Base-by-base conservation (phyloP, 2,797 vertebrate species). In the Ptychadena robeensis region DNA sequence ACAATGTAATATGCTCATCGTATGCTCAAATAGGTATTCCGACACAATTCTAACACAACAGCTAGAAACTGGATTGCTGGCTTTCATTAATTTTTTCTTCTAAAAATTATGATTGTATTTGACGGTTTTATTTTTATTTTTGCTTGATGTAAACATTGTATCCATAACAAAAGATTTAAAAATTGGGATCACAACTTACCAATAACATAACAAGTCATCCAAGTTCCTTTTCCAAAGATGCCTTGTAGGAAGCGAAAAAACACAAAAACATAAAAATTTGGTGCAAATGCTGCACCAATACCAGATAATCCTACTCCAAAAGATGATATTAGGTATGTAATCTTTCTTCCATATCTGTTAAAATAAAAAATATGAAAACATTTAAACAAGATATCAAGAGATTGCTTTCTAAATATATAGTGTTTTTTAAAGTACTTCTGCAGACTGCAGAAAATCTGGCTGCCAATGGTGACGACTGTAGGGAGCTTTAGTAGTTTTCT, bases 191-290 rank as follows among this genome's bases (percentile, higher is more conserved):
- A 48, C 10, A 15, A 85, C 95, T 95, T 93, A 99, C 98, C 94
- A 14, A 98, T 93, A 79, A 99, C 97, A 0, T 97, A 98, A 88
- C 93, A 94, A 0, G 92, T 95, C 90, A 98, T 93, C 97, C 97
- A 98, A 0, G 96, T 97, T 73, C 96, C 97, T 82, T 98, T 99
- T 86, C 95, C 94, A 66, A 97, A 97, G 4, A 98, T 89, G 3
- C 97, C 98, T 85, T 95, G 96, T 0, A 99, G 88, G 59, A 94
- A 93, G 79, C 98, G 94, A 91, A 98, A 97, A 77, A 97, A 89
- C 88, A 97, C 90, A 78, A 98, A 88, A n/a, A 95, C 82, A 1
- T 89, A 81, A 86, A 98, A 97, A 88, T 95, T 92, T 1, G 97
- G 95, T 27, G 96, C 92, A 0, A 98, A 92, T 0, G 98, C 96